Evolutionary conservation across 2,797 vertebrate genomes (phyloP), one percentile per base, ranked within the genome.

Genomic region (Acomys russatus): DNA sequence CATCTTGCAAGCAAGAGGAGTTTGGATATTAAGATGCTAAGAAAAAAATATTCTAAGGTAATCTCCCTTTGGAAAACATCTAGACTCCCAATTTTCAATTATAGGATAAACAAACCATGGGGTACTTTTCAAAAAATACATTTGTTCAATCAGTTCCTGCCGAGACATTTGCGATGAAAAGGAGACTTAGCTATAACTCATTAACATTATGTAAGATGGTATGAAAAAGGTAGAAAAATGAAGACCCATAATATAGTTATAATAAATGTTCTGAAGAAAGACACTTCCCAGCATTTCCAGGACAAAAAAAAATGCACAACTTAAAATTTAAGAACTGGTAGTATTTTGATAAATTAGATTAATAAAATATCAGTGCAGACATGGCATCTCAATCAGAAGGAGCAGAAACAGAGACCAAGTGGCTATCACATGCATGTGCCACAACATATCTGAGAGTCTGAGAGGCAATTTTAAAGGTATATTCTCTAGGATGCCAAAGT

Each of bases 1-100:
- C 95, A 98, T 88, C 85, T 97, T 97, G 90, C 86, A 76, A 97
- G 88, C 59, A 97, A 97, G 56, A 12, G 71, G 35, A 96, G 17
- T 91, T 94, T 93, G 6, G 44, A 78, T 96, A 88, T 97, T 98
- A 97, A 9, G 35, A 96, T 44, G 56, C 17, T 87, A 93, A 91
- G 82, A 85, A 82, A 95, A 96, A 93, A 92, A 61, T 77, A 78
- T 70, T 94, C 90, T 88, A 78, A 85, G 18, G 87, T 94, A 95
- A 95, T 96, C 17, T 95, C 59, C 49, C 61, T 97, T 91, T 96
- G 86, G 51, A 89, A 97, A 95, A 95, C 35, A 91, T 86, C 63
- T 95, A 33, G 35, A 83, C 88, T 93, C 20, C 1, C n/a, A 78
- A 95, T 88, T 97, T 98, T 94, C 96, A 89, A 97, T 90, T 78